Percentiles rank a stretch among this genome's conserved stretches.
phyloP scores from a whole-genome alignment of 2,113 vertebrate species.

The Andinoacara biseriatus region DNA sequence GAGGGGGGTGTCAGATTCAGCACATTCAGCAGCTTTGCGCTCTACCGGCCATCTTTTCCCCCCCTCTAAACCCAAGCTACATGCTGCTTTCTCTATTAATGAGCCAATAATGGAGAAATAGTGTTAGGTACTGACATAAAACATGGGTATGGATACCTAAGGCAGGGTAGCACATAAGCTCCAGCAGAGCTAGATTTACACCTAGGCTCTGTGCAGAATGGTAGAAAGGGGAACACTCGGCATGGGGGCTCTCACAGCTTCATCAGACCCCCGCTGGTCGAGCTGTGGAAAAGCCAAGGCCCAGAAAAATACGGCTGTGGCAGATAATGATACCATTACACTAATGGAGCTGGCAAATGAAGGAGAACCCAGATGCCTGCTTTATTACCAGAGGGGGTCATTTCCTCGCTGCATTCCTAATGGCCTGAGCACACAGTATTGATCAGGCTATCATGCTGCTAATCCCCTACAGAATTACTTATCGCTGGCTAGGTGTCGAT shows the following conservation, averaged over 20 bases:
- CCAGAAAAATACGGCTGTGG: constrained; percentile 88
- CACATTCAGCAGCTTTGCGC: constrained; percentile 86
- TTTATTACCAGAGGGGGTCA: constrained; percentile 96
- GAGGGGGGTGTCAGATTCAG: constrained; percentile 82
- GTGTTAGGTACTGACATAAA: constrained; percentile 83
- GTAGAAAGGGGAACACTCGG: constrained; percentile 56
- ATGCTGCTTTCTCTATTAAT: constrained; percentile 87
- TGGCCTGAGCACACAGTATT: constrained; percentile 91
- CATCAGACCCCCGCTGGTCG: constrained; percentile 85
- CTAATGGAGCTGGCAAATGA: constrained; percentile 98
- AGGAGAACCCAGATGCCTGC: constrained; percentile 93
- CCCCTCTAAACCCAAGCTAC: constrained; percentile 78
- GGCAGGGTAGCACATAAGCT: constrained; percentile 75
- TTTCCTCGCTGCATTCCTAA: constrained; percentile 96
- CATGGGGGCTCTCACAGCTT: constrained; percentile 81
- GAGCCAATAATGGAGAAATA: constrained; percentile 90
- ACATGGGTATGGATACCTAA: constrained; percentile 80
- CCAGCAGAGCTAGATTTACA: constrained; percentile 79
- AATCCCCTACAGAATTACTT: constrained; percentile 98
- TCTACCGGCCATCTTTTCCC: constrained; percentile 80
- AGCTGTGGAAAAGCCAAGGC: constrained; percentile 71
- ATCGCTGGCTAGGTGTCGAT: constrained; percentile 91
- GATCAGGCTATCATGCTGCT: constrained; percentile 98
- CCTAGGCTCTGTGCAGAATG: constrained; percentile 71
- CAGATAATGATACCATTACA: constrained; percentile 98